Percentiles rank a stretch among this genome's conserved stretches.
Evolutionary conservation across 2,797 vertebrate species (phyloP).

Genomic region (Hypotaenidia okinawae): DNA sequence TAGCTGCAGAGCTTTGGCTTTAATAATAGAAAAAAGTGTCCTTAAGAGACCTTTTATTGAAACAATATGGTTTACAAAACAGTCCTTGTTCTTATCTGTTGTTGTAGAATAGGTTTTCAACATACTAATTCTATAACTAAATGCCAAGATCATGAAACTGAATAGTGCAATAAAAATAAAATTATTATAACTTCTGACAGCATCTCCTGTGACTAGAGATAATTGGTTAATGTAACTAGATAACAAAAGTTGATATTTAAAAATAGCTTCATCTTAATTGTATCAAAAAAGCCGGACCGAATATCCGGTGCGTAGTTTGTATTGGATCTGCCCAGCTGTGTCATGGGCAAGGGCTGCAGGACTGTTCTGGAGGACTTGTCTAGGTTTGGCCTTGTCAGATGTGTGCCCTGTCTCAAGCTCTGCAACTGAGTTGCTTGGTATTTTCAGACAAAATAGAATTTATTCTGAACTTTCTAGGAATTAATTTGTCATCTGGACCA

Average conservation of each 20-base stretch:
- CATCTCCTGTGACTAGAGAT: neutral
- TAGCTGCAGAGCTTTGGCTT: neutral
- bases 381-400: neutral
- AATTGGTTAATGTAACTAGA: neutral
- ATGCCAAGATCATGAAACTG: neutral
- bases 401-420: neutral
- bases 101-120: neutral
- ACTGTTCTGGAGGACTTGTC: neutral
- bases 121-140: neutral
- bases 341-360: rapidly evolving
- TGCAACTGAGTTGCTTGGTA: neutral
- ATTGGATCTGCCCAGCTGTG: neutral
- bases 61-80: neutral
- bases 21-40: neutral
- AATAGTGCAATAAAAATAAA: neutral
- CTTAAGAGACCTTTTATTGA: neutral
- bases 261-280: neutral
- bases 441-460: neutral
- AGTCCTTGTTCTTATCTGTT: neutral
- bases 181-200: neutral
- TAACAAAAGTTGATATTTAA: neutral
- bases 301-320: neutral
- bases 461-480: neutral
- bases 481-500: neutral
- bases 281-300: rapidly evolving